phyloP scores from a whole-genome alignment of 2,888 invertebrate species.

The Lasioglossum pauxillum region DNA sequence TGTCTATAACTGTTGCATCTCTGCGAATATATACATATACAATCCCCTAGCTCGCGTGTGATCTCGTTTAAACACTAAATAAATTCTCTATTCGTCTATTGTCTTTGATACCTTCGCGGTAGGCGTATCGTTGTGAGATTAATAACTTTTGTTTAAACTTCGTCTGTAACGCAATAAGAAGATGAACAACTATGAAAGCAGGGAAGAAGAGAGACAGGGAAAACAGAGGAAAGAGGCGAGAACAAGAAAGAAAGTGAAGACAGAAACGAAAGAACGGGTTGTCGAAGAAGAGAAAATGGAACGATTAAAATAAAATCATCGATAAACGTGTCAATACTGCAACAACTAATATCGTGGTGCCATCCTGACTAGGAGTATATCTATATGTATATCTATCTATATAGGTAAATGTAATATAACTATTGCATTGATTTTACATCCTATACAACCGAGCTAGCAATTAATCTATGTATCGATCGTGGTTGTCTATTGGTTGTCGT shows the following conservation, averaged over 20 bases:
- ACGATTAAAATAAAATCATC: constrained; percentile 63
- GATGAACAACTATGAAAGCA: constrained; percentile 44
- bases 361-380: constrained; percentile 83
- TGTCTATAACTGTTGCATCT: constrained; percentile 37
- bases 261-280: constrained; percentile 54
- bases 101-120: constrained; percentile 81
- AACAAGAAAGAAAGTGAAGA: constrained; percentile 52
- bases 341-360: constrained; percentile 83
- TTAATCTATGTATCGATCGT: constrained; percentile 68
- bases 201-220: constrained; percentile 25
- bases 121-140: constrained; percentile 82
- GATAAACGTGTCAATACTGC: constrained; percentile 82
- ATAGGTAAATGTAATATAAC: constrained; percentile 72
- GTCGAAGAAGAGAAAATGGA: constrained; percentile 28
- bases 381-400: constrained; percentile 73
- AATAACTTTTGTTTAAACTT: constrained; percentile 76
- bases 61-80: constrained; percentile 79
- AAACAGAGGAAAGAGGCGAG: constrained; percentile 57
- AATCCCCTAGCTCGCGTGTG: constrained; percentile 44
- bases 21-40: constrained; percentile 43
- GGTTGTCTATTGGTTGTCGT: constrained; percentile 63
- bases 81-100: constrained; percentile 80
- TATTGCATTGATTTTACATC: constrained; percentile 73
- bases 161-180: constrained; percentile 75
- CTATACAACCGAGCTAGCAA: constrained; percentile 72